phyloP scores from a whole-genome alignment of 2,888 invertebrate species.

The Xestia sexstrigata region DNA sequence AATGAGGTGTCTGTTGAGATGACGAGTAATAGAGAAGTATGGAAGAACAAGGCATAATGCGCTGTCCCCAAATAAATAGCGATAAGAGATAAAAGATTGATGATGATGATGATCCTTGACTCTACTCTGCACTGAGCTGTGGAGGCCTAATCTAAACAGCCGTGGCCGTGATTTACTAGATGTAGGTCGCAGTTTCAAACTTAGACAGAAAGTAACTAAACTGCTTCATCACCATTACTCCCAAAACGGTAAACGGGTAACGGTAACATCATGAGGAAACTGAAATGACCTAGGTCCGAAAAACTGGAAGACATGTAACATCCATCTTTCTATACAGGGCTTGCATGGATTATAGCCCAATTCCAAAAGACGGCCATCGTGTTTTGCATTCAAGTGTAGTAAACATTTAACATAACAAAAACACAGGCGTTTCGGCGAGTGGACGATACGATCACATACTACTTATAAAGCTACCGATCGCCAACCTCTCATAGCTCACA shows the following conservation, averaged over 20 bases:
- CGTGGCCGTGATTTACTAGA: background rate
- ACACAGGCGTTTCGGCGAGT: too few relatives aligned
- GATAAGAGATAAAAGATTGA: too few relatives aligned
- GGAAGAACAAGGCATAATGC: too few relatives aligned
- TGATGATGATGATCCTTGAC: too few relatives aligned
- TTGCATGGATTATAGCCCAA: background rate
- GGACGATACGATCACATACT: too few relatives aligned
- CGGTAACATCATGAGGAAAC: background rate
- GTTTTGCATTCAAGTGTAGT: too few relatives aligned
- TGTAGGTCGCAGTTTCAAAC: background rate
- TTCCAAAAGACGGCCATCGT: too few relatives aligned
- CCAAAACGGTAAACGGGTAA: background rate
- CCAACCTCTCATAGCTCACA: slow-evolving; percentile 63
- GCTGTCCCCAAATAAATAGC: too few relatives aligned
- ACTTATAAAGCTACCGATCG: slow-evolving; percentile 23
- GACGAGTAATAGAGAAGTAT: too few relatives aligned
- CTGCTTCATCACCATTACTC: background rate
- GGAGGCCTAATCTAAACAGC: background rate
- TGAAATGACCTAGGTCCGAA: background rate
- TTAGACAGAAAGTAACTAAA: background rate
- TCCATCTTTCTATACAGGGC: background rate
- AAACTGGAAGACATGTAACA: background rate
- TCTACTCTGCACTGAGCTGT: too few relatives aligned
- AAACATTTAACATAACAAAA: too few relatives aligned
- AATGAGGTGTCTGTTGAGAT: too few relatives aligned